Base-by-base conservation (phyloP, 1,140 invertebrate genomes). In the Pentalonia nigronervosa region DNA sequence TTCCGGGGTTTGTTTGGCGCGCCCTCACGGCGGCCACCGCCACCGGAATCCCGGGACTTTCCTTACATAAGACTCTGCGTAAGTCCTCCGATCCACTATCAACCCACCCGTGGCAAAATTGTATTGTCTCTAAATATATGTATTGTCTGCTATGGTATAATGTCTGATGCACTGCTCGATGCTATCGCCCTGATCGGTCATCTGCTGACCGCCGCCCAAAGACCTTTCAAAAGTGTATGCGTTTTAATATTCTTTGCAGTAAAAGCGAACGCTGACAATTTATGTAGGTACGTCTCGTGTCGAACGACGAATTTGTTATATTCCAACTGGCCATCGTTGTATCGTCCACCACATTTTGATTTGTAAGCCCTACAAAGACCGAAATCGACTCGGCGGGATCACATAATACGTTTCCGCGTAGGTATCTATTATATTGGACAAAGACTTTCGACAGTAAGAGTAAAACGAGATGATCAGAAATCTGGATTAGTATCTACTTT, bases 1-100 rank as follows among this genome's bases (percentile, higher is more conserved):
- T 93, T 93, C 91, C 81, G 76, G 91, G 91, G 91, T 93, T 93
- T 86, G 91, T 93, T 93, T 93, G 56, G 81, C 34, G 76, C 36
- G 48, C 81, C 41, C 48, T 81, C 7, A 3, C 48, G 91, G 81
- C 23, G 91, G 48, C 34, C 36, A 56, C 76, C 48, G 34, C 41
- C 41, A n/a, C 50, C 21, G 81, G 47, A 93, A 93, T 93, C 47
- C 48, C 81, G 76, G 60, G 91, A 56, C 81, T 84, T 93, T 93
- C 41, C 50, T 20, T 41, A 34, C 17, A 67, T 60, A 90, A 67
- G 56, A 67, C 53, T 90, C 50, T 21, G n/a, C 50, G 47, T 93
- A 84, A 84, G 76, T 92, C 67, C 91, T 36, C 76, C 48, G 91
- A 93, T 84, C 81, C 20, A 56, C 81, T 84, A 81, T 50, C 47